phyloP scores from a whole-genome alignment of 2,113 vertebrate species.

The Felis catus region F.catus_Fca126_mat1.0 CM031419.1:68312001-68312500 shows the following conservation, averaged over 20 bases:
- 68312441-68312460: not conserved
- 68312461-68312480: not conserved
- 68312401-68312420: conserved; percentile 15
- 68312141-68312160: not conserved
- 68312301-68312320: not conserved
- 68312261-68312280: not conserved
- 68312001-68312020: not conserved
- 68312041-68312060: not conserved
- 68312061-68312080: not conserved
- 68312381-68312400: not conserved
- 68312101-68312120: not conserved
- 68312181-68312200: not conserved
- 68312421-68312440: not conserved
- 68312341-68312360: not conserved
- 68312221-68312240: not conserved
- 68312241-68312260: not conserved
- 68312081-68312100: not conserved
- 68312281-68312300: not conserved
- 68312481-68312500: conserved; percentile 36
- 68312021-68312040: not conserved
- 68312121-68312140: not conserved
- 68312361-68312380: not conserved
- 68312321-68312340: not conserved
- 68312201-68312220: not conserved
- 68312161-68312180: not conserved